Evolutionary conservation across 2,113 vertebrate genomes (phyloP), one percentile per base, ranked within the genome.

Genomic region (Synchiropus splendidus): DNA sequence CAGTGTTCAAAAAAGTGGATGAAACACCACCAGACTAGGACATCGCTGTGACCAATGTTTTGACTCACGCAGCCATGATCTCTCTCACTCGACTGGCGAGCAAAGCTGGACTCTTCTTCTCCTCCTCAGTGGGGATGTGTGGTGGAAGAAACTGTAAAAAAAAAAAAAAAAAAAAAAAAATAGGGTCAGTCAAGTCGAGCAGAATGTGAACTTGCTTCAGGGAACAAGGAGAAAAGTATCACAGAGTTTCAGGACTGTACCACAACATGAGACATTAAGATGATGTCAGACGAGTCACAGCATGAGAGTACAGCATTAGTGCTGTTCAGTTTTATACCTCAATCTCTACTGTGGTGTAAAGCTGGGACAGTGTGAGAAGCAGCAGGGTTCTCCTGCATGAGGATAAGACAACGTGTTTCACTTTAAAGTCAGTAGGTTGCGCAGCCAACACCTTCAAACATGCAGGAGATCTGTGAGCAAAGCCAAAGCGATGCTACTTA

Each of bases 281-380:
- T n/a, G n/a, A n/a, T n/a, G n/a, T n/a, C n/a, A n/a, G n/a, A n/a
- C n/a, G 5, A 6, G 34, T 13, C 13, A 35, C 34, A n/a, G n/a
- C 17, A 2, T 31, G 2, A 6, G 27, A 21, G 31, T 6, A 39
- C 14, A 39, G 8, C 33, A 34, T 13, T n/a, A n/a, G n/a, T n/a
- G n/a, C n/a, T n/a, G n/a, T 1, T 4, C 12, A 35, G 34, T 35
- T 2, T 35, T 66, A 86, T 85, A 97, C 95, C 90, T 99, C 94
- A 31, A 99, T 85, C 80, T 96, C 90, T 10, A 97, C 82, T 9
- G 82, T 94, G 15, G 94, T 97, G 78, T 85, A 90, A 12, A 85
- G 71, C 78, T 98, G 93, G 67, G 87, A 89, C 43, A 92, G 52
- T 0, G 95, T 99, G 21, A 96, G 85, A 9, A 89, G 13, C 3